Percentiles rank a stretch among this genome's conserved stretches.
Conservation (phyloP, 2,888 invertebrate species). For the Drosophila neutralis region DNA sequence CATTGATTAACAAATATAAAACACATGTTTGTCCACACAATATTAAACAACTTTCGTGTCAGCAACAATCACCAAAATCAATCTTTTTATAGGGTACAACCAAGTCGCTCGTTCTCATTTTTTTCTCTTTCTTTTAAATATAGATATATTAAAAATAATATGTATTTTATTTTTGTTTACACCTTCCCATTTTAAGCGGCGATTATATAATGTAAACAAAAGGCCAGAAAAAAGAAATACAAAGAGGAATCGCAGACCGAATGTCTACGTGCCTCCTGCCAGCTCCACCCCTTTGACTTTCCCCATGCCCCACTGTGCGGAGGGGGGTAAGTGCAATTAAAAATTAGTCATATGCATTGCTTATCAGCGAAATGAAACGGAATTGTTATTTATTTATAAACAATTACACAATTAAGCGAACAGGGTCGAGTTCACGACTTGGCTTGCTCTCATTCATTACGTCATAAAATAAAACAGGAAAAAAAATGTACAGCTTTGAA, state of each 20-base stretch:
- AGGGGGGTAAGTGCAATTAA: background rate
- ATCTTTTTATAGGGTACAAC: background rate
- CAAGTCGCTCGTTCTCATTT: background rate
- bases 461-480: constrained; percentile 2
- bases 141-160: constrained; percentile 10
- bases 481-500: background rate
- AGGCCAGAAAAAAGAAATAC: constrained; percentile 14
- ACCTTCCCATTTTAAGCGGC: constrained; percentile 29
- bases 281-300: constrained; percentile 1
- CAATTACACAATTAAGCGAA: constrained; percentile 60
- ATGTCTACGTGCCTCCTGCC: constrained; percentile 55
- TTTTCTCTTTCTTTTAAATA: constrained; percentile 20
- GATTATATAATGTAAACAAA: constrained; percentile 72
- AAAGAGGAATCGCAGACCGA: constrained; percentile 50
- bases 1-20: background rate
- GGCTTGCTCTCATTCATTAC: constrained; percentile 10
- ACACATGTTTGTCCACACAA: background rate
- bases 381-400: constrained; percentile 66
- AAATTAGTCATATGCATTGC: constrained; percentile 61
- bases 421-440: constrained; percentile 20
- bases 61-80: no score
- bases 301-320: background rate
- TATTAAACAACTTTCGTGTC: background rate
- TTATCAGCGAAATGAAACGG: constrained; percentile 53
- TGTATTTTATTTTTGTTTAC: constrained; percentile 46